These are phyloP conservation scores for Collichthys lucidus DNA, from an alignment of 2,113 vertebrate genomes.

Conservation along the genomic window DNA sequence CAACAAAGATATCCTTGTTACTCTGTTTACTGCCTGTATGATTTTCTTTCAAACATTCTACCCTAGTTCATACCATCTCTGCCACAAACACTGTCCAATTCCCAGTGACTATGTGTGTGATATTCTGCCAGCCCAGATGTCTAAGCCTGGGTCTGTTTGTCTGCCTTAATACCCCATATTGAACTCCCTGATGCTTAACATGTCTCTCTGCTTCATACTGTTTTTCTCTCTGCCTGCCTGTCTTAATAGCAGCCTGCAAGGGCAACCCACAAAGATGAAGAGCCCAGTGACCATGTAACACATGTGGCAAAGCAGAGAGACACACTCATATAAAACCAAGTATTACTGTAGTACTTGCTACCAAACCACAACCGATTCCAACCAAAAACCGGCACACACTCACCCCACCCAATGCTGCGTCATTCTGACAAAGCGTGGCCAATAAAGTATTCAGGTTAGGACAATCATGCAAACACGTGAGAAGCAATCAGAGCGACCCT, in stretches of 20 bases:
- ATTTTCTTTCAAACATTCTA: conserved; percentile 51
- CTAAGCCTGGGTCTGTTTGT: conserved; percentile 39
- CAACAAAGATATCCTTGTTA: conserved; percentile 34
- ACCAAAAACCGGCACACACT: conserved; percentile 28
- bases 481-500: conserved; percentile 1
- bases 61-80: conserved; percentile 36
- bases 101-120: conserved; percentile 45
- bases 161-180: conserved; percentile 37
- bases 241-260: conserved; percentile 43
- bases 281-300: conserved; percentile 50
- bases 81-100: conserved; percentile 45
- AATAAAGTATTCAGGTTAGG: conserved; percentile 30
- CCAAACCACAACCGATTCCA: conserved; percentile 49
- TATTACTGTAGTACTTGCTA: conserved; percentile 45
- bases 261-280: conserved; percentile 54
- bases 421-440: conserved; percentile 20
- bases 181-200: conserved; percentile 23
- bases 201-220: conserved; percentile 22
- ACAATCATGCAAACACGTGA: conserved; percentile 1
- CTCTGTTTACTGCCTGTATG: conserved; percentile 37
- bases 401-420: conserved; percentile 50
- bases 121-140: conserved; percentile 51
- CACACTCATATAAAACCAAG: conserved; percentile 44
- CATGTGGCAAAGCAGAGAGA: conserved; percentile 49
- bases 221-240: conserved; percentile 35